Percentiles rank a stretch among this genome's conserved stretches.
Conservation (phyloP, 2,888 invertebrate species). For the Leptopilina syphax region DNA sequence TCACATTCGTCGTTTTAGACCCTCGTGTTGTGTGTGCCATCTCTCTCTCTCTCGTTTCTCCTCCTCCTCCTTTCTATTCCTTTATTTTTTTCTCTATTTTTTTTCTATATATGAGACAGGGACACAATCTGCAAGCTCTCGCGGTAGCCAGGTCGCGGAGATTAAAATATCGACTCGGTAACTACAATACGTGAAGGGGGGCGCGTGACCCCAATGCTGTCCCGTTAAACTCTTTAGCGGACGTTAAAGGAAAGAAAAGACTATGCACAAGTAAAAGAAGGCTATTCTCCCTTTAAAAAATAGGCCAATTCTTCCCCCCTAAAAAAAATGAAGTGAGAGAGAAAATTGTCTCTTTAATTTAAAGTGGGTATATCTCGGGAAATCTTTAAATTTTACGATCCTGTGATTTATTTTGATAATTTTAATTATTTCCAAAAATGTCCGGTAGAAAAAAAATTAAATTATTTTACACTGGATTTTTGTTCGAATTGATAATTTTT, state of each 20-base stretch:
- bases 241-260: constrained; percentile 42
- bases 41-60: constrained; percentile 26
- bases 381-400: no score
- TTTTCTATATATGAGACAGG: constrained; percentile 51
- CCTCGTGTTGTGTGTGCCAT: constrained; percentile 12
- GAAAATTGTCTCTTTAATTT: neutral
- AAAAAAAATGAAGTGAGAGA: neutral
- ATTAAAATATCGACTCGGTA: constrained; percentile 74
- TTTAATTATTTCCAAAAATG: no score
- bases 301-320: constrained; percentile 15
- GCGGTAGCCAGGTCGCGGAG: constrained; percentile 65
- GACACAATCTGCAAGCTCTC: constrained; percentile 63
- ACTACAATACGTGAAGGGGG: constrained; percentile 60
- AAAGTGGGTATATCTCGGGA: neutral
- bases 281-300: constrained; percentile 24
- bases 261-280: constrained; percentile 15
- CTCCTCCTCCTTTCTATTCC: constrained; percentile 1
- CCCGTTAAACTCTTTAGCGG: constrained; percentile 61
- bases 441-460: no score
- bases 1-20: constrained; percentile 3
- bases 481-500: no score
- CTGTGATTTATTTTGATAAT: no score
- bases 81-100: constrained; percentile 43
- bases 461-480: no score
- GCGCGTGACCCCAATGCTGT: constrained; percentile 64